Percentiles rank a stretch among this genome's conserved stretches.
phyloP scores from a whole-genome alignment of 2,797 vertebrate species.

The Smutsia gigantea region DNA sequence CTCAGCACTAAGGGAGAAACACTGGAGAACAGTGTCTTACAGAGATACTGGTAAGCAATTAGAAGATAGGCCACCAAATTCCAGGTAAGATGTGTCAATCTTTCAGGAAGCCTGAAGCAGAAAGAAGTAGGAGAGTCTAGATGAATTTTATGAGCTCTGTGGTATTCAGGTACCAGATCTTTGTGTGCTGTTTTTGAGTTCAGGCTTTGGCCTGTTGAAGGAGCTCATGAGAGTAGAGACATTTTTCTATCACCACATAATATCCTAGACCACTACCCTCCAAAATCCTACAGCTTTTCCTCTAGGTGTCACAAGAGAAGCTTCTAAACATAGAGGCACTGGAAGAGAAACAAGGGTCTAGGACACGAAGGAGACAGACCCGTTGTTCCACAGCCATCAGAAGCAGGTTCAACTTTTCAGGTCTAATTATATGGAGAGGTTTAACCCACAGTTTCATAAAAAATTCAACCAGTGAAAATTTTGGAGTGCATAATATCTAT shows the following conservation, averaged over 20 bases:
- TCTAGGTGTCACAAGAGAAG: background rate
- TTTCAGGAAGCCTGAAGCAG: background rate
- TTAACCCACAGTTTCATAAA: conserved; percentile 43
- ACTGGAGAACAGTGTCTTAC: background rate
- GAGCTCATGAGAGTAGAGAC: background rate
- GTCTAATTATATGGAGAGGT: conserved; percentile 31
- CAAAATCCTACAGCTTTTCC: conserved; percentile 33
- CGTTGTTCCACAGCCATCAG: conserved; percentile 56
- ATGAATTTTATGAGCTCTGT: background rate
- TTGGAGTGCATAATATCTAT: background rate
- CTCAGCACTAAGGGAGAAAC: background rate
- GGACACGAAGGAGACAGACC: background rate
- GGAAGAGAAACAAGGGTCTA: background rate
- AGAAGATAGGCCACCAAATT: background rate
- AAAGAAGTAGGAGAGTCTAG: background rate
- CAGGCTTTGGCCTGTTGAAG: background rate
- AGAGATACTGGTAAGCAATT: background rate
- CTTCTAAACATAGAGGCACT: conserved; percentile 61
- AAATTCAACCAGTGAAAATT: conserved; percentile 25
- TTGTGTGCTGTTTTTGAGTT: background rate
- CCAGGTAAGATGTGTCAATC: background rate
- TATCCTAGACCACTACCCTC: background rate
- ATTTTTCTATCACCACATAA: background rate
- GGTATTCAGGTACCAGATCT: background rate
- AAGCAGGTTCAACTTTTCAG: conserved; percentile 59